Percentiles rank a stretch among this genome's conserved stretches.
Evolutionary conservation across 1,140 invertebrate species (phyloP).

Genomic region (Chionoecetes opilio): DNA sequence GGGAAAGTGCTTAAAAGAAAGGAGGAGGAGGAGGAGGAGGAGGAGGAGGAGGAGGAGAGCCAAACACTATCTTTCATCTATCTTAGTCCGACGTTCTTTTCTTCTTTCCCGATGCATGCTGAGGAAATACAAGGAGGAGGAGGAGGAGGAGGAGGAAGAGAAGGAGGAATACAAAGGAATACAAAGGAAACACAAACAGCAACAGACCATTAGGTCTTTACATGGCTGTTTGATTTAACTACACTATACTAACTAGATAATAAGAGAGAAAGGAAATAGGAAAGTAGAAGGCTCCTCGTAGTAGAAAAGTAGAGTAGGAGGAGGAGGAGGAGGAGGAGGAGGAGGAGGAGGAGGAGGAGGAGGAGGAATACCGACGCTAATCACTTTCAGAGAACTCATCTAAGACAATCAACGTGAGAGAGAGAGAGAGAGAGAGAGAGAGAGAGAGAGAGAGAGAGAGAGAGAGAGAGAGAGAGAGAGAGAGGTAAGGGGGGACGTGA

Average conservation of each 20-base stretch:
- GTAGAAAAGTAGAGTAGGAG: too few relatives aligned
- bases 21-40: neutral
- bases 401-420: neutral
- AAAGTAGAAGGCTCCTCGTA: too few relatives aligned
- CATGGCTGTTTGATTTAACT: too few relatives aligned
- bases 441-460: constrained; percentile 27
- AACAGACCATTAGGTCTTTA: too few relatives aligned
- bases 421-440: constrained; percentile 17
- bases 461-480: constrained; percentile 27
- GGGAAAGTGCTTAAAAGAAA: neutral
- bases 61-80: constrained; percentile 29
- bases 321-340: neutral
- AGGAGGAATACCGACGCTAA: neutral
- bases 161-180: too few relatives aligned
- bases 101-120: constrained; percentile 27
- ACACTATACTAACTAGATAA: too few relatives aligned
- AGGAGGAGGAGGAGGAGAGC: neutral
- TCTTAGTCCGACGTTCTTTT: neutral
- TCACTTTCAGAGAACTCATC: neutral
- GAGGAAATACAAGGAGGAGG: neutral
- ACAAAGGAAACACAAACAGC: too few relatives aligned
- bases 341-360: neutral
- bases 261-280: neutral
- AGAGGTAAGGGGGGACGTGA: neutral
- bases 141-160: constrained; percentile 13